These are phyloP conservation scores for Masticophis lateralis DNA, from an alignment of 2,797 vertebrate genomes.

Conservation along the genomic window DNA sequence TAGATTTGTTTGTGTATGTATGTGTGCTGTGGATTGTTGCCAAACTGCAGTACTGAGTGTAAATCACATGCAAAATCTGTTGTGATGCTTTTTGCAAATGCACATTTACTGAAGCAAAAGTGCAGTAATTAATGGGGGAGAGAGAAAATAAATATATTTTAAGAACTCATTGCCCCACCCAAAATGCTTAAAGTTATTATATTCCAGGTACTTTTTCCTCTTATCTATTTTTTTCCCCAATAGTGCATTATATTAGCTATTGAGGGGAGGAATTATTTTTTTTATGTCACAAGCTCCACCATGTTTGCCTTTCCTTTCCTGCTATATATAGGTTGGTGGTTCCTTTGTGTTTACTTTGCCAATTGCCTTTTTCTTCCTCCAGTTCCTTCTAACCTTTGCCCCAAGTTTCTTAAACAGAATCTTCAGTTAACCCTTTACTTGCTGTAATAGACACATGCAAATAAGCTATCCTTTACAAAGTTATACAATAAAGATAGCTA, in stretches of 20 bases:
- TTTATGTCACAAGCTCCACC: not conserved
- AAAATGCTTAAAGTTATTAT: not conserved
- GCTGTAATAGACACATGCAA: not conserved
- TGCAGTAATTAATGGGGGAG: not conserved
- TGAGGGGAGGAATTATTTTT: not conserved
- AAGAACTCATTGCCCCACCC: not conserved
- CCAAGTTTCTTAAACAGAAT: not conserved
- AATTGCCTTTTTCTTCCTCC: not conserved
- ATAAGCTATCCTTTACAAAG: not conserved
- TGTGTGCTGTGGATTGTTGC: not conserved
- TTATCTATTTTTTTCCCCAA: not conserved
- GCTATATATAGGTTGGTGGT: not conserved
- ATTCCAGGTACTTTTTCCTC: not conserved
- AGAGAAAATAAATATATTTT: not conserved
- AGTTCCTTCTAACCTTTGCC: not conserved
- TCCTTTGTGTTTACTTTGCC: not conserved
- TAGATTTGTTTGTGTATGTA: not conserved
- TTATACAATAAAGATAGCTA: not conserved
- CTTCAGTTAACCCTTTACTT: not conserved
- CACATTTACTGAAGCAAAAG: not conserved
- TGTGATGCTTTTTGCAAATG: not conserved
- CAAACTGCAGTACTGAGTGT: not conserved
- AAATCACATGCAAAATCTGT: not conserved
- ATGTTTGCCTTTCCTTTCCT: not conserved
- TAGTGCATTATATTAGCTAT: not conserved